Evolutionary conservation across 2,888 invertebrate genomes (phyloP).

Genomic region (Cacoxenus indagator): DNA sequence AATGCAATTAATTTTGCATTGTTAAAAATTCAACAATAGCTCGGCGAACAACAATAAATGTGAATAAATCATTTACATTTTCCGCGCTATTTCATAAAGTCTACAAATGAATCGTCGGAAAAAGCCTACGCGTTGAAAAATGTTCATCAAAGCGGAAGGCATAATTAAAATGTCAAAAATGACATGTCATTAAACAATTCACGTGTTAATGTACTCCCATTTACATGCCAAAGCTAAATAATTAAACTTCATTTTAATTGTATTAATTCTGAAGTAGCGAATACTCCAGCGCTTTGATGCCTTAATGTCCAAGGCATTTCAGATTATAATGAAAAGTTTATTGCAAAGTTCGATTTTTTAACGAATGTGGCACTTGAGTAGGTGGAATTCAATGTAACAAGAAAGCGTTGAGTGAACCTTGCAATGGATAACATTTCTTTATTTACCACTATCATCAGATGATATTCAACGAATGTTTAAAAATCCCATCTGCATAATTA

Average conservation of each 20-base stretch:
- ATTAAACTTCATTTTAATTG: neutral
- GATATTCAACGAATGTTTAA: no score
- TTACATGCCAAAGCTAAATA: neutral
- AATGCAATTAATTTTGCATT: constrained; percentile 3
- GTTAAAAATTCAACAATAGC: neutral
- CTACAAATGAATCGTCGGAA: neutral
- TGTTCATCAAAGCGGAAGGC: neutral
- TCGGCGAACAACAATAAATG: neutral
- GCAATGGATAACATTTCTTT: no score
- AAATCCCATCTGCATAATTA: no score
- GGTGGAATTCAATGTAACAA: no score
- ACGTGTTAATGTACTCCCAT: constrained; percentile 5
- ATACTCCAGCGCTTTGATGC: neutral
- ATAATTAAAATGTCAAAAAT: constrained; percentile 12
- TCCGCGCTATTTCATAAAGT: neutral
- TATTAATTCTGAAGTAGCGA: constrained; percentile 1
- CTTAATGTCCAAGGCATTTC: no score
- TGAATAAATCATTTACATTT: neutral
- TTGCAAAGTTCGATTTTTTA: no score
- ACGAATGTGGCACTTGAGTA: no score
- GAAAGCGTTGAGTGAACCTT: no score
- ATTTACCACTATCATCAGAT: no score
- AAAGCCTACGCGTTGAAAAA: neutral
- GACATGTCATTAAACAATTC: neutral
- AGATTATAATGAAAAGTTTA: no score